phyloP scores from a whole-genome alignment of 2,888 invertebrate genomes.

The Tenthredo mesomela region DNA sequence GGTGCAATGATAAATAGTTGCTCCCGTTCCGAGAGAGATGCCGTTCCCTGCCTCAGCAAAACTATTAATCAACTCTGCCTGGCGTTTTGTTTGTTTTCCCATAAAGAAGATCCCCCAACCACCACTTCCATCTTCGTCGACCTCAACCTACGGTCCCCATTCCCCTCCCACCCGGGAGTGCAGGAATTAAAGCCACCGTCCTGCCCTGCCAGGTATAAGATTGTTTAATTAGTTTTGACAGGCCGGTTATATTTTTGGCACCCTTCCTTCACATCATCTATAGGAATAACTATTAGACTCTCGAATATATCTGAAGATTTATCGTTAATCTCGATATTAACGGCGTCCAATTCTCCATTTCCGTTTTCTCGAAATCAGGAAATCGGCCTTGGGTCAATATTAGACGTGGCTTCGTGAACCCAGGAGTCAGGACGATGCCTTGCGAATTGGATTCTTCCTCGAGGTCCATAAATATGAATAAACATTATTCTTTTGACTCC shows the following conservation, averaged over 20 bases:
- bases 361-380: conserved; percentile 2
- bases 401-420: not conserved
- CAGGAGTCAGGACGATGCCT: not conserved
- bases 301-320: not conserved
- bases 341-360: conserved; percentile 14
- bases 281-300: conserved; percentile 22
- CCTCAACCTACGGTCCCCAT: conserved; percentile 47
- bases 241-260: conserved; percentile 19
- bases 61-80: conserved; percentile 66
- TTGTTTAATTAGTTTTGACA: conserved; percentile 66
- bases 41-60: conserved; percentile 49
- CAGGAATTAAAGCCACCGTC: conserved; percentile 60
- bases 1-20: conserved; percentile 66
- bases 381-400: conserved; percentile 14
- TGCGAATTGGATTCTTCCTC: not conserved
- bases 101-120: conserved; percentile 58
- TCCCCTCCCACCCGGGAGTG: conserved; percentile 28
- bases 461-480: not conserved
- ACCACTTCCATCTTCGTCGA: conserved; percentile 29
- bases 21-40: conserved; percentile 53
- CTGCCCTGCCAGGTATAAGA: conserved; percentile 57
- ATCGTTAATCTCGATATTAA: conserved; percentile 33
- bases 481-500: not conserved
- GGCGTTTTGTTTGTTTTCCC: conserved; percentile 63
- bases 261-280: conserved; percentile 20